Evolutionary conservation across 92 coral and sea anemone genomes (phyloP).

Genomic region (Heteractis magnifica): DNA sequence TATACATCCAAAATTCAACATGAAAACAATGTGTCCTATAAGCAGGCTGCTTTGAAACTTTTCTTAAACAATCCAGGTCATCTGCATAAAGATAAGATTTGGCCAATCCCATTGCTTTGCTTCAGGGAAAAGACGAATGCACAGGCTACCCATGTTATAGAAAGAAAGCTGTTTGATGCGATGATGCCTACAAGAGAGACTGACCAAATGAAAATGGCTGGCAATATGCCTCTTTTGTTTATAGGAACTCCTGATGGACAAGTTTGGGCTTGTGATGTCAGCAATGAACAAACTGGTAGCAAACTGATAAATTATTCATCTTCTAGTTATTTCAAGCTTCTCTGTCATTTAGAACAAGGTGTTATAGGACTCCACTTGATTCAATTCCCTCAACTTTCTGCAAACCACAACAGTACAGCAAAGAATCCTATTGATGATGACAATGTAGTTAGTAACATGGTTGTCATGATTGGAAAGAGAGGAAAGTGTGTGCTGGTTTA

Average conservation of each 20-base stretch:
- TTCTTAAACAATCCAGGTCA: background rate
- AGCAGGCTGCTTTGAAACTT: background rate
- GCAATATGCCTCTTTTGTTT: background rate
- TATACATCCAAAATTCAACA: background rate
- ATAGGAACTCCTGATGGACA: conserved; percentile 22
- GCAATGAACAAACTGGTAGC: background rate
- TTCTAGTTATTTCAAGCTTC: background rate
- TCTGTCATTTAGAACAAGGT: conserved; percentile 18
- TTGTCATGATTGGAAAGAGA: conserved; percentile 3
- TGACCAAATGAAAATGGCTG: background rate
- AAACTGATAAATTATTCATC: background rate
- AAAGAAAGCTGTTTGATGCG: background rate
- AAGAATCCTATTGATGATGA: background rate
- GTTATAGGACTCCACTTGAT: background rate
- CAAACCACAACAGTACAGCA: background rate
- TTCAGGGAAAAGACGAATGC: background rate
- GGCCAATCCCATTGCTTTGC: conserved; percentile 15
- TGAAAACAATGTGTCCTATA: background rate
- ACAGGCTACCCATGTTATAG: background rate
- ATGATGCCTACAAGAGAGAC: background rate
- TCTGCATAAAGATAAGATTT: background rate
- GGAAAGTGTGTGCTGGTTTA: conserved; percentile 21
- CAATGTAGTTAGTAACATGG: background rate
- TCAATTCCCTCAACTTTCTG: background rate
- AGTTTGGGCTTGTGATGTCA: background rate